A percentile compares a stretch with the other conserved stretches of the same genome.
Evolutionary conservation across 2,888 invertebrate species (phyloP).

Genomic region (Bombylius major): DNA sequence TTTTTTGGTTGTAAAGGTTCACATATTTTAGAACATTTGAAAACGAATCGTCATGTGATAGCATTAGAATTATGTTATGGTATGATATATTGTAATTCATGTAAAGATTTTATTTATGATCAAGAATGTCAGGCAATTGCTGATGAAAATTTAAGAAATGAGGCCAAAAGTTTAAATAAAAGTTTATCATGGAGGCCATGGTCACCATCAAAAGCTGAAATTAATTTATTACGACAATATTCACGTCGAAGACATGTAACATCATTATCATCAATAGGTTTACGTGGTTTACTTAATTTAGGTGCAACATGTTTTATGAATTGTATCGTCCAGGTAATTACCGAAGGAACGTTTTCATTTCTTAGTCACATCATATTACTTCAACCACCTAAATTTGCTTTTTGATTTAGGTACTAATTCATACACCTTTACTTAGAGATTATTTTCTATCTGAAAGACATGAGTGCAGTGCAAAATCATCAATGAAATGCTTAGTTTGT

Average conservation of each 20-base stretch:
- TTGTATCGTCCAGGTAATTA: slow-evolving; percentile 72
- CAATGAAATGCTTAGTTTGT: slow-evolving; percentile 82
- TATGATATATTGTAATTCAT: slow-evolving; percentile 77
- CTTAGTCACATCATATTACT: no score
- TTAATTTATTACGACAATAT: slow-evolving; percentile 60
- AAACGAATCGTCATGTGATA: slow-evolving; percentile 66
- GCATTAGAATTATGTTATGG: slow-evolving; percentile 82
- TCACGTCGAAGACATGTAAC: slow-evolving; percentile 67
- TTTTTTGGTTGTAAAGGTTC: slow-evolving; percentile 83
- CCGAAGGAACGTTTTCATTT: background rate
- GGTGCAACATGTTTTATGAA: slow-evolving; percentile 99
- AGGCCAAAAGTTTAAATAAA: slow-evolving; percentile 47
- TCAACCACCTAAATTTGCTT: background rate
- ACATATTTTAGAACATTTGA: slow-evolving; percentile 79
- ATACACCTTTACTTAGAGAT: slow-evolving; percentile 87
- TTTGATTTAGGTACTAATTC: slow-evolving; percentile 63
- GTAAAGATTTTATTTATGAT: slow-evolving; percentile 88
- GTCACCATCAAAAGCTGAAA: slow-evolving; percentile 67
- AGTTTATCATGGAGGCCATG: slow-evolving; percentile 57
- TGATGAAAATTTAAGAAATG: slow-evolving; percentile 40
- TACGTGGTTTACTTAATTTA: slow-evolving; percentile 87
- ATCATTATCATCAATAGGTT: slow-evolving; percentile 72
- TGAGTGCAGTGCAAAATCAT: slow-evolving; percentile 50
- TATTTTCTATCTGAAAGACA: slow-evolving; percentile 92
- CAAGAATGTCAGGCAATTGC: slow-evolving; percentile 49